phyloP scores from a whole-genome alignment of 1,140 invertebrate genomes.

The Apis dorsata region DNA sequence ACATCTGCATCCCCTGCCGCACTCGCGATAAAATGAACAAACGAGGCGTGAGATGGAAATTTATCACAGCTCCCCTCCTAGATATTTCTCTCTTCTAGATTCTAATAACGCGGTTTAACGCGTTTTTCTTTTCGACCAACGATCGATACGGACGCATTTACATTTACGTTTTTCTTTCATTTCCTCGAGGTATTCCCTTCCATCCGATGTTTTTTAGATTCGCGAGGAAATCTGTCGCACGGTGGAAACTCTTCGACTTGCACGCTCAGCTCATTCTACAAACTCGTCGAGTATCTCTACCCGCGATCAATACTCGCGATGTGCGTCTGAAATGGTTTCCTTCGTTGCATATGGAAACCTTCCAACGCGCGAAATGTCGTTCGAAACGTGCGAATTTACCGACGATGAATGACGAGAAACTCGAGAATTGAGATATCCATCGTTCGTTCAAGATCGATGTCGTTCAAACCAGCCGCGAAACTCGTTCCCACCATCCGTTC shows the following conservation, averaged over 20 bases:
- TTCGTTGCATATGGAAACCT: constrained; percentile 27
- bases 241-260: background rate
- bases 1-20: constrained; percentile 30
- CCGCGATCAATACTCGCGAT: constrained; percentile 23
- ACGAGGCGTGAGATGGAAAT: background rate
- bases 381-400: background rate
- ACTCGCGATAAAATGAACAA: background rate
- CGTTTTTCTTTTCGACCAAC: background rate
- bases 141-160: background rate
- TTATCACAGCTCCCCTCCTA: background rate
- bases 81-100: too few relatives aligned
- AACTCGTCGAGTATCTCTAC: constrained; percentile 20
- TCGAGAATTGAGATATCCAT: background rate
- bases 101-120: too few relatives aligned
- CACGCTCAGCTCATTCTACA: constrained; percentile 8
- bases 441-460: too few relatives aligned
- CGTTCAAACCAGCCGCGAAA: background rate
- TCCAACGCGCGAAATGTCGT: constrained; percentile 9
- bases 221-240: background rate
- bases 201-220: constrained; percentile 23
- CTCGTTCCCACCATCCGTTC: background rate
- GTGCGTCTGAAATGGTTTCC: constrained; percentile 27
- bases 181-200: background rate
- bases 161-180: background rate
- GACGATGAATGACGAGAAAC: background rate